Conservation (phyloP, 2,888 invertebrate species). For the Camptogramma bilineatum region DNA sequence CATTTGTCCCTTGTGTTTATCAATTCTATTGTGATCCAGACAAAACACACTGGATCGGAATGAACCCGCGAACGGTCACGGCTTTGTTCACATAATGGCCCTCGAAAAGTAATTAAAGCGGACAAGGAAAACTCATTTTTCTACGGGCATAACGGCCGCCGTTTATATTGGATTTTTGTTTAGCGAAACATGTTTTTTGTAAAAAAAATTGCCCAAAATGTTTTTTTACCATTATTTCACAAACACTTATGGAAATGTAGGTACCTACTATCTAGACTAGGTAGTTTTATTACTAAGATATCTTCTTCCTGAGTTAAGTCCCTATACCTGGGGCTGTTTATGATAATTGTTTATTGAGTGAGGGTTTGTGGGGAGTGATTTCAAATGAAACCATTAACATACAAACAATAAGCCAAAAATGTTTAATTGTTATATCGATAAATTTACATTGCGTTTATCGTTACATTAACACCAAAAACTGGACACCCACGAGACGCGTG, state of each 20-base stretch:
- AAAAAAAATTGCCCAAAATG: background rate
- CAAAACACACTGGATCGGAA: slow-evolving; percentile 35
- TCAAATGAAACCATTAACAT: slow-evolving; percentile 75
- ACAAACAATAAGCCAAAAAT: slow-evolving; percentile 85
- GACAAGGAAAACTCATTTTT: slow-evolving; percentile 38
- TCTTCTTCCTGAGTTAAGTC: background rate
- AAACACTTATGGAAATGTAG: background rate
- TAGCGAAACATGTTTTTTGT: slow-evolving; percentile 22
- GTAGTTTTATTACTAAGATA: background rate
- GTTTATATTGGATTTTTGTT: slow-evolving; percentile 32
- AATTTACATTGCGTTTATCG: slow-evolving; percentile 82
- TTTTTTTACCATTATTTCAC: background rate
- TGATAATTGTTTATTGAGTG: background rate
- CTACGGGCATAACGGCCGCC: slow-evolving; percentile 14
- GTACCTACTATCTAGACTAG: background rate
- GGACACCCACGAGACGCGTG: slow-evolving; percentile 69
- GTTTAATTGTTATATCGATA: slow-evolving; percentile 84
- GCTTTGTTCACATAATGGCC: slow-evolving; percentile 39
- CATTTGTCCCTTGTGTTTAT: background rate
- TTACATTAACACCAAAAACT: slow-evolving; percentile 74
- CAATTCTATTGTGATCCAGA: slow-evolving; percentile 13
- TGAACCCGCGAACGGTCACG: slow-evolving; percentile 50
- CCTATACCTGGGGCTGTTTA: background rate
- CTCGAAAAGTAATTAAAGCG: slow-evolving; percentile 28
- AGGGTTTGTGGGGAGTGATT: slow-evolving; percentile 38